Conservation (phyloP, 2,113 vertebrate genomes). For the Smithornis capensis region DNA sequence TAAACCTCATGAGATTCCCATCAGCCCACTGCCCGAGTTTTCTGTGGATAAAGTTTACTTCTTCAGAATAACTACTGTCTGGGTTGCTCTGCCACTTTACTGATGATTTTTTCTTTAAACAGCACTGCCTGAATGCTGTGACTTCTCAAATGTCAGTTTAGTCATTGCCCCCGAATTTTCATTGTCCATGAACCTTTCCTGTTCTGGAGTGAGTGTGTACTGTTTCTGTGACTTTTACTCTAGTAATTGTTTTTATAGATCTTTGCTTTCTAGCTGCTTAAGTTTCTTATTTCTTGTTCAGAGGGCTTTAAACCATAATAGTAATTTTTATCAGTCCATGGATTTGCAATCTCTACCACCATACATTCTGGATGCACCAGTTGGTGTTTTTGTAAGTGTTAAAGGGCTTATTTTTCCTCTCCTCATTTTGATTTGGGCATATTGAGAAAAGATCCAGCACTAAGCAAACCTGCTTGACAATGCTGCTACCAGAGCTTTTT, state of each 20-base stretch:
- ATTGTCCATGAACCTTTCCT: not conserved
- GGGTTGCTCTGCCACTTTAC: not conserved
- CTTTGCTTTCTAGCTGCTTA: not conserved
- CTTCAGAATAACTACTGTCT: not conserved
- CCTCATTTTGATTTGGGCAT: rapidly evolving
- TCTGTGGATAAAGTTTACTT: not conserved
- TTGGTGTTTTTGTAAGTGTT: not conserved
- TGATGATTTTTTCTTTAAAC: not conserved
- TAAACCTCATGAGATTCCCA: not conserved
- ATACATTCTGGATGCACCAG: not conserved
- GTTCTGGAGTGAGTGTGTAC: not conserved
- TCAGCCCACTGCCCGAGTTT: not conserved
- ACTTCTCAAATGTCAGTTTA: not conserved
- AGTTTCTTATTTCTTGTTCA: not conserved
- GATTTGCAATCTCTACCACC: not conserved
- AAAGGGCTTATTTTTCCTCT: not conserved
- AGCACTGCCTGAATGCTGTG: not conserved
- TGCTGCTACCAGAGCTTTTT: not conserved
- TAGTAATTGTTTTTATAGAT: not conserved
- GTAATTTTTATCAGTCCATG: not conserved
- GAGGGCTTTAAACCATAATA: not conserved
- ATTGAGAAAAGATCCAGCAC: not conserved
- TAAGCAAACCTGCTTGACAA: not conserved
- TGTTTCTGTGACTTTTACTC: not conserved
- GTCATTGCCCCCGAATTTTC: not conserved